Percentiles rank a stretch among this genome's conserved stretches.
Conservation (phyloP, 2,797 vertebrate genomes). For the Momotus momota region DNA sequence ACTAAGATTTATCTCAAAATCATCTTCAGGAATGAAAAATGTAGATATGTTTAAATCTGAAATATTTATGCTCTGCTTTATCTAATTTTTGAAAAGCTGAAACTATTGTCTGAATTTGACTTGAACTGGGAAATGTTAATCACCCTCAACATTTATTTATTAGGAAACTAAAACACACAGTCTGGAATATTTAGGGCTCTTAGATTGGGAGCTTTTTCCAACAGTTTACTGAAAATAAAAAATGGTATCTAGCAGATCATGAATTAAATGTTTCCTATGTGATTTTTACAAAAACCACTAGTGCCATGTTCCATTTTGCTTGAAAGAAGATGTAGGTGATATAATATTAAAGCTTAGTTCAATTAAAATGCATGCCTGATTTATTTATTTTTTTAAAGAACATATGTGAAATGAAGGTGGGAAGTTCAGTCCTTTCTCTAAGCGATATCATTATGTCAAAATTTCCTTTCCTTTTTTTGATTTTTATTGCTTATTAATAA, state of each 20-base stretch:
- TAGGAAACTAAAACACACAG: not conserved
- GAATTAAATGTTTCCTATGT: not conserved
- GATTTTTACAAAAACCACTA: not conserved
- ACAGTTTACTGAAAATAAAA: not conserved
- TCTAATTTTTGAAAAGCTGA: not conserved
- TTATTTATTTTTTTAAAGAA: slow-evolving; percentile 3
- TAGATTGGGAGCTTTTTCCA: not conserved
- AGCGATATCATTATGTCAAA: not conserved
- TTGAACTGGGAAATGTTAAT: not conserved
- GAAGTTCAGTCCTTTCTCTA: not conserved
- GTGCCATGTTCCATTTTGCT: not conserved
- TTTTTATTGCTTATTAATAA: not conserved
- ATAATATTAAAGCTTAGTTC: slow-evolving; percentile 9
- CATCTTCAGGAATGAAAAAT: not conserved
- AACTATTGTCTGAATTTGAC: not conserved
- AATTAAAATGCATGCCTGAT: not conserved
- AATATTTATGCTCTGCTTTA: not conserved
- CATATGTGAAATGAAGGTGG: not conserved
- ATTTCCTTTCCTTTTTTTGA: not conserved
- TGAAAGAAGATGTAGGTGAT: not conserved
- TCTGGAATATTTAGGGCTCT: not conserved
- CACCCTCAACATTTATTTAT: not conserved
- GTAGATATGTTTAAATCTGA: not conserved
- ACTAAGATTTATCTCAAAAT: not conserved
- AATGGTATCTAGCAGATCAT: not conserved